Evolutionary conservation across 2,797 vertebrate genomes (phyloP), one percentile per base, ranked within the genome.

Genomic region (Sebastes taczanowskii): DNA sequence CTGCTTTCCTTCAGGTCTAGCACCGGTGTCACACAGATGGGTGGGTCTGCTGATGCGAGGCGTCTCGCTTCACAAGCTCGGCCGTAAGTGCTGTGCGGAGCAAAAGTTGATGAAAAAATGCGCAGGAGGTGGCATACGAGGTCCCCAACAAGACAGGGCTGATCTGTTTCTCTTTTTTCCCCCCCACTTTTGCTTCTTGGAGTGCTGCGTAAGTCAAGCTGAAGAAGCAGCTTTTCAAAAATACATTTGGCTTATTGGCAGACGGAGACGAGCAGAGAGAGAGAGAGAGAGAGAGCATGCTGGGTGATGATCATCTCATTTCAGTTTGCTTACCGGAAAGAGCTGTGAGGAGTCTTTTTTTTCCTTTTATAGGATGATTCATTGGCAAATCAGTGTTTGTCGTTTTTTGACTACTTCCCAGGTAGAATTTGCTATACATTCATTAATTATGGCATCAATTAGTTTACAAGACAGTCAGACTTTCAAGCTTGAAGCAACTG

Each of bases 191-290:
- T 25, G 32, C 71, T 71, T 81, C 55, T 64, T 16, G 78, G 63
- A 76, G 78, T 53, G 58, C 61, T 46, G 60, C 56, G 27, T 20
- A n/a, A n/a, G 75, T 65, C 1, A 1, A 59, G 66, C 60, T 62
- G 71, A 58, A 53, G 61, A 38, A 74, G 71, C 74, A 61, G 67
- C 79, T 76, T 74, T 85, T 86, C 69, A 76, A 42, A 83, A 93
- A 91, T 84, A 92, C 88, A 86, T 92, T 91, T 91, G 92, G 87
- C 81, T 34, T 90, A 13, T 64, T 85, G 89, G 77, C 67, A 81
- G 77, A 83, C 2, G 25, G 42, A 74, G 66, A 79, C 4, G 20
- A 78, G 71, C 6, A 34, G 1, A 29, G 5, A 29, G 66, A 71
- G 34, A 56, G 42, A 56, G 42, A 6, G 52, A 42, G 59, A 6